Conservation (phyloP, 1,140 invertebrate species). For the Euwallacea similis region DNA sequence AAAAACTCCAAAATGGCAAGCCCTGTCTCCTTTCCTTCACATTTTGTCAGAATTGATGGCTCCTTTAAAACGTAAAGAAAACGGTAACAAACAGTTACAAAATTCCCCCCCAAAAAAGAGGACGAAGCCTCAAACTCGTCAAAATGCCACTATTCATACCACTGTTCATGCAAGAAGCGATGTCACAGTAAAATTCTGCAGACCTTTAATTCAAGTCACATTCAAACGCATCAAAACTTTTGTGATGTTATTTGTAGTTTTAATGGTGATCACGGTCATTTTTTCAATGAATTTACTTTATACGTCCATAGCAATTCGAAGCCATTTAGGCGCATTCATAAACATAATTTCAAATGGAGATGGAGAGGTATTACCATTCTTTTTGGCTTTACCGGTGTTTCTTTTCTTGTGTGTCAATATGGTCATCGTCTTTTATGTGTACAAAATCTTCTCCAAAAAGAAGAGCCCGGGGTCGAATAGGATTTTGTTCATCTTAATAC, state of each 20-base stretch:
- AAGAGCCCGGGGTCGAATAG: conserved; percentile 36
- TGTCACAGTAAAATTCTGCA: conserved; percentile 39
- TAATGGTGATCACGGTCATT: conserved; percentile 25
- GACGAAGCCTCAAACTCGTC: no score
- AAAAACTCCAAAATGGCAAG: no score
- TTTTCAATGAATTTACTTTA: conserved; percentile 39
- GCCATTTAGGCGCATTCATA: conserved; percentile 46
- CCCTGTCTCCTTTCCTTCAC: no score
- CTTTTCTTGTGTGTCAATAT: conserved; percentile 43
- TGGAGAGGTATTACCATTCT: conserved; percentile 42
- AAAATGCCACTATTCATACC: no score
- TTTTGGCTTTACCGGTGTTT: conserved; percentile 42
- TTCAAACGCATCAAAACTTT: conserved; percentile 37
- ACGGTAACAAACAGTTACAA: no score
- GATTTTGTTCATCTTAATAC: conserved; percentile 42
- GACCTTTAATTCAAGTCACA: conserved; percentile 38
- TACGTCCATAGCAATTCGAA: conserved; percentile 41
- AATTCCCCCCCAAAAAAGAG: no score
- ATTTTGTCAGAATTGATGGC: no score
- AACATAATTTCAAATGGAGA: conserved; percentile 47
- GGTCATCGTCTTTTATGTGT: conserved; percentile 35
- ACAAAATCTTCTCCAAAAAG: conserved; percentile 38
- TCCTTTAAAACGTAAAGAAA: no score
- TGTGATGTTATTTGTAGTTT: conserved; percentile 17
- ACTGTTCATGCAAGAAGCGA: conserved; percentile 8